phyloP scores from a whole-genome alignment of 2,797 vertebrate species.

The Protosalanx chinensis region DNA sequence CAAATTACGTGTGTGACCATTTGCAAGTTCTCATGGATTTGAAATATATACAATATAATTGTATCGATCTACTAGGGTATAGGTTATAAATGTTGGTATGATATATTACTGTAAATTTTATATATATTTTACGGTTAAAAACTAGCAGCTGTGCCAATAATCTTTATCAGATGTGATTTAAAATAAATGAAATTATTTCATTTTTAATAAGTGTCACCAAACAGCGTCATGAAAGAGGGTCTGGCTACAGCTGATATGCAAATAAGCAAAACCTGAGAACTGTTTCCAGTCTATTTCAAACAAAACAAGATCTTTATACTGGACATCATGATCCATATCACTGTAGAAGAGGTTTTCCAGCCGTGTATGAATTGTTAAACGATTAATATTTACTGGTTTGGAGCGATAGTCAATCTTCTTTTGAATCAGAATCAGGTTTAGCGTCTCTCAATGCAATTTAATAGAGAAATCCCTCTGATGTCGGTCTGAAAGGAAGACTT shows the following conservation, averaged over 20 bases:
- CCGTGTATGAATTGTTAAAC: constrained; percentile 29
- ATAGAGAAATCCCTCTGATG: constrained; percentile 1
- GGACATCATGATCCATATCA: constrained; percentile 62
- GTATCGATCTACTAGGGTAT: not conserved
- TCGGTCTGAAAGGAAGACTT: constrained; percentile 8
- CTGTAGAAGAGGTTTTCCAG: constrained; percentile 30
- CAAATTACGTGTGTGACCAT: not conserved
- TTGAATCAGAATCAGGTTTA: no score
- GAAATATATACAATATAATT: not conserved
- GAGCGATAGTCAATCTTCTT: constrained; percentile 17
- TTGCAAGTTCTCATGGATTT: not conserved
- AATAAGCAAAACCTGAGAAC: constrained; percentile 33
- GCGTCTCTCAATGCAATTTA: not conserved
- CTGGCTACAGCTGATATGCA: not conserved
- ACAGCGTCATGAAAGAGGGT: constrained; percentile 15
- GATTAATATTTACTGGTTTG: constrained; percentile 36
- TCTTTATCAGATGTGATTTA: no score
- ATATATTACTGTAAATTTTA: no score
- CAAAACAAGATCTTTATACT: constrained; percentile 36
- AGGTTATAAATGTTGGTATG: no score
- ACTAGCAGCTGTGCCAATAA: not conserved
- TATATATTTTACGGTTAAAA: not conserved
- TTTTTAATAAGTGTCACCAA: not conserved
- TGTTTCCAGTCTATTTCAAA: constrained; percentile 34
- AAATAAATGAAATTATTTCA: not conserved